Percentiles rank a stretch among this genome's conserved stretches.
These are phyloP conservation scores for Drosophila paranaensis DNA, from an alignment of 2,888 invertebrate genomes.

Conservation along the genomic window DNA sequence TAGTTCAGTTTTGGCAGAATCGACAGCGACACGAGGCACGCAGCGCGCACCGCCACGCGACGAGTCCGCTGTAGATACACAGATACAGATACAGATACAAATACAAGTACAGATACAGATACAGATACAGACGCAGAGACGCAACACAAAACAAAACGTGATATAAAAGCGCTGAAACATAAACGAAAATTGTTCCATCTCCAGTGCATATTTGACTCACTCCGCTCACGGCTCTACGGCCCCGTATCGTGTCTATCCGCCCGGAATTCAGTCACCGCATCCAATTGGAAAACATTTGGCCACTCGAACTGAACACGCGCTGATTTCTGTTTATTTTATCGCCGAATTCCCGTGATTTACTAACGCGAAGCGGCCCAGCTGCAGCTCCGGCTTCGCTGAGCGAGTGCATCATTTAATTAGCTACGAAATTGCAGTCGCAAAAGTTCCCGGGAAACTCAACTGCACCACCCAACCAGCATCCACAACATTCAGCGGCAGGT, in stretches of 20 bases:
- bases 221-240: constrained; percentile 12
- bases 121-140: constrained; percentile 14
- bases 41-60: constrained; percentile 50
- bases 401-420: constrained; percentile 53
- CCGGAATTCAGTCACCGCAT: constrained; percentile 24
- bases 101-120: constrained; percentile 56
- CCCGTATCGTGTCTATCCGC: constrained; percentile 58
- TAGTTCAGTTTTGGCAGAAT: constrained; percentile 81
- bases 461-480: constrained; percentile 7
- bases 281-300: constrained; percentile 55
- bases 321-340: constrained; percentile 43
- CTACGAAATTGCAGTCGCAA: constrained; percentile 39
- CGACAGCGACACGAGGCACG: constrained; percentile 64
- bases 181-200: constrained; percentile 10
- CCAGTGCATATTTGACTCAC: constrained; percentile 24
- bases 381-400: constrained; percentile 28
- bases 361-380: constrained; percentile 6
- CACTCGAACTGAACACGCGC: constrained; percentile 25
- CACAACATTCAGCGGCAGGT: constrained; percentile 44
- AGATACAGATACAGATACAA: constrained; percentile 49
- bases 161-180: constrained; percentile 12
- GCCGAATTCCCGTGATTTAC: constrained; percentile 41
- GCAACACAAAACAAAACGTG: not conserved
- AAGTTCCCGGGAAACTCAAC: constrained; percentile 30
- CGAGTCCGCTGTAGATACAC: constrained; percentile 49